These are phyloP conservation scores for Acanthosoma haemorrhoidale DNA, from an alignment of 2,888 invertebrate species.

Conservation along the genomic window DNA sequence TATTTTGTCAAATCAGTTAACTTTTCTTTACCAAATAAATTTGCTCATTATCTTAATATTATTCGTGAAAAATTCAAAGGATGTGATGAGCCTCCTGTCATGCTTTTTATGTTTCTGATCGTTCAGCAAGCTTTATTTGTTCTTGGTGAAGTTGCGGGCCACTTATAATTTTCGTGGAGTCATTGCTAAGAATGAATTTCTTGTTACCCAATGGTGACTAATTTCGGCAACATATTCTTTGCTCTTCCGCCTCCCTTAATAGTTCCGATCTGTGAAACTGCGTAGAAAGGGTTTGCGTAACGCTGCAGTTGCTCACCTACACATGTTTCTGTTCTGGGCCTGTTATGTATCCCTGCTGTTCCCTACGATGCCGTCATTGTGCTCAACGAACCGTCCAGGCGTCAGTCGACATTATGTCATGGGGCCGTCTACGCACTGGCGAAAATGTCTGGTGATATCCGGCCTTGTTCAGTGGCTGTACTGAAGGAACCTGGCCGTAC, in stretches of 20 bases:
- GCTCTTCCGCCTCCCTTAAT: no score
- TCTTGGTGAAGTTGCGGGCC: no score
- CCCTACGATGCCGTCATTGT: no score
- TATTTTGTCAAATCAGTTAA: no score
- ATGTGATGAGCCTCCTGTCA: background rate
- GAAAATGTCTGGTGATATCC: background rate
- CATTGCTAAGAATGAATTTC: background rate
- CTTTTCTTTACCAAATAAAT: no score
- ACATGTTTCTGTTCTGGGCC: background rate
- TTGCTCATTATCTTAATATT: no score
- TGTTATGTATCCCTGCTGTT: no score
- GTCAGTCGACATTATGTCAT: no score
- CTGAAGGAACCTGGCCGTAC: background rate
- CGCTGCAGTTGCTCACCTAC: background rate
- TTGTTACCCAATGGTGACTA: background rate
- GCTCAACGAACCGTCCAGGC: no score
- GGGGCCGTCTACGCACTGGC: background rate
- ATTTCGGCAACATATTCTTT: no score
- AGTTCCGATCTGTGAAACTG: no score
- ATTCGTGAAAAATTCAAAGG: background rate
- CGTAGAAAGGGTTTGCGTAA: background rate
- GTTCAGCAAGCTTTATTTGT: no score
- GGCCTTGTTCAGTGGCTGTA: background rate
- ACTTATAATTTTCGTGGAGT: background rate
- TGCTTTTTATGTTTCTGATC: background rate